Evolutionary conservation across 2,888 invertebrate species (phyloP).

Genomic region (Agrochola litura): DNA sequence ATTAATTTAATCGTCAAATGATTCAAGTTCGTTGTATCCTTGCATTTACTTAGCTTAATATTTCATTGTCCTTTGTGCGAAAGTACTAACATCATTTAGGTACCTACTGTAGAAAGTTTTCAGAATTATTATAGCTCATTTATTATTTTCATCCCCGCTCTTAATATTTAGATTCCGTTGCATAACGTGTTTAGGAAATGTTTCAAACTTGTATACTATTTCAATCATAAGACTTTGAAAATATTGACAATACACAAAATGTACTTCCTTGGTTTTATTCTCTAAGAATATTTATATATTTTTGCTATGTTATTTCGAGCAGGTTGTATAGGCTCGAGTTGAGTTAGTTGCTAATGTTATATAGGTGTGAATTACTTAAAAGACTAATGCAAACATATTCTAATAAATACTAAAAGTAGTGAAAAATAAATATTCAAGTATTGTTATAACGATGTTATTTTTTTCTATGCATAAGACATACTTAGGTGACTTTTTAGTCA

Average conservation of each 20-base stretch:
- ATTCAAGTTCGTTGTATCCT: constrained; percentile 27
- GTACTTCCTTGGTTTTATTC: constrained; percentile 37
- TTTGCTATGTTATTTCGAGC: constrained; percentile 54
- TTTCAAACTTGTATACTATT: constrained; percentile 31
- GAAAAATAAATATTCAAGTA: constrained; percentile 37
- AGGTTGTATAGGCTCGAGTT: constrained; percentile 32
- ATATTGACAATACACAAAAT: constrained; percentile 60
- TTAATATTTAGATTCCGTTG: constrained; percentile 36
- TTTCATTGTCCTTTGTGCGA: constrained; percentile 14
- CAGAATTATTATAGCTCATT: constrained; percentile 2
- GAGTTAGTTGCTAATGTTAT: constrained; percentile 51
- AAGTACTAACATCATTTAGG: not conserved
- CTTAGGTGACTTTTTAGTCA: constrained; percentile 51
- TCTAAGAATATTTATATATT: constrained; percentile 45
- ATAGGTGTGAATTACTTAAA: constrained; percentile 54
- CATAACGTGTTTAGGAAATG: constrained; percentile 20
- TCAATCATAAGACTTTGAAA: constrained; percentile 54
- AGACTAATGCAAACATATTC: constrained; percentile 63
- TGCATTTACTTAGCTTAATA: constrained; percentile 49
- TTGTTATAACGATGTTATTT: constrained; percentile 50
- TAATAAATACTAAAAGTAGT: constrained; percentile 43
- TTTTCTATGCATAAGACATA: constrained; percentile 42
- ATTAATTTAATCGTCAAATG: constrained; percentile 16
- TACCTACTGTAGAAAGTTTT: constrained; percentile 8
- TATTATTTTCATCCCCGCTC: not conserved